Evolutionary conservation across 1,140 invertebrate genomes (phyloP).

Genomic region (Acromyrmex echinatior): DNA sequence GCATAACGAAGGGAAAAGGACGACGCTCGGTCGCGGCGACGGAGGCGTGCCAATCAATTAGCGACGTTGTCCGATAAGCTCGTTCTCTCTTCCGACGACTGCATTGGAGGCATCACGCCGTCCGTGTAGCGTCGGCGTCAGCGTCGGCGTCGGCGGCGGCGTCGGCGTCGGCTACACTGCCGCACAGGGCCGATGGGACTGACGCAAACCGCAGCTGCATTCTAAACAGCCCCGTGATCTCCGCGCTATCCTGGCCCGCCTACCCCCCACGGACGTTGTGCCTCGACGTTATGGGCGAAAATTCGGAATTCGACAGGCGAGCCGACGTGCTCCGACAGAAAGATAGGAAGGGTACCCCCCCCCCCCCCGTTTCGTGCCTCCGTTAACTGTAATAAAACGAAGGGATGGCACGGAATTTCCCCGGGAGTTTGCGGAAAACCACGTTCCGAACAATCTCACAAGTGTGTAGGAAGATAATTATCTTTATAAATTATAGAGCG

Average conservation of each 20-base stretch:
- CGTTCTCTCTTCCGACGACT: constrained; percentile 17
- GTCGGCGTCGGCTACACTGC: constrained; percentile 48
- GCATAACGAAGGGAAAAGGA: neutral
- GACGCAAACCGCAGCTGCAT: constrained; percentile 75
- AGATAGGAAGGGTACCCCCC: neutral
- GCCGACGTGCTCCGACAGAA: constrained; percentile 34
- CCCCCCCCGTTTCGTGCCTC: neutral
- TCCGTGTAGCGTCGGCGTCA: constrained; percentile 17
- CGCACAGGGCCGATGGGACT: constrained; percentile 72
- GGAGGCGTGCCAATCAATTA: constrained; percentile 82
- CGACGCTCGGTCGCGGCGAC: constrained; percentile 30
- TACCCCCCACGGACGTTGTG: constrained; percentile 10
- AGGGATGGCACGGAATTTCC: neutral
- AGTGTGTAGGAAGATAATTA: neutral
- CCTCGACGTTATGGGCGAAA: constrained; percentile 25
- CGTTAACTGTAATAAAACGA: constrained; percentile 33
- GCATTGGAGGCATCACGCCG: constrained; percentile 8
- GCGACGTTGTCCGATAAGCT: constrained; percentile 67
- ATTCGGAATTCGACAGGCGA: constrained; percentile 53
- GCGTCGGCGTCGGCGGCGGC: no score
- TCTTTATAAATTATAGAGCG: neutral
- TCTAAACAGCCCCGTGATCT: constrained; percentile 76
- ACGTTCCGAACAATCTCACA: neutral
- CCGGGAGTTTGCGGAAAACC: neutral
- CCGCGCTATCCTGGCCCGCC: constrained; percentile 9